A percentile compares a stretch with the other conserved stretches of the same genome.
These are phyloP conservation scores for Noctua pronuba DNA, from an alignment of 2,888 invertebrate species.

Conservation along the genomic window DNA sequence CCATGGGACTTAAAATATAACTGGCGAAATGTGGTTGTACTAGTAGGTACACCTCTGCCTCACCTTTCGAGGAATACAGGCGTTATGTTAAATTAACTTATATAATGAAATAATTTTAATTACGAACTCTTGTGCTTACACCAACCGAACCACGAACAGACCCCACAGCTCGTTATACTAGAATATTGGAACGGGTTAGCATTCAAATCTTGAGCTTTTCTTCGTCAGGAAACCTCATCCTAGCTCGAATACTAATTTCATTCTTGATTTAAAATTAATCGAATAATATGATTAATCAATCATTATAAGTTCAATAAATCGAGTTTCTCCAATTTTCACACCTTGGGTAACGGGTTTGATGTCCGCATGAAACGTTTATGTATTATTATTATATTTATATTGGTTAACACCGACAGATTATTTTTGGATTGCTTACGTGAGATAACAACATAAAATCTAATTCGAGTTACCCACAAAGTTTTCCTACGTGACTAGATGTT, in stretches of 20 bases:
- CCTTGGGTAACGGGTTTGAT: conserved; percentile 21
- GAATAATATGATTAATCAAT: no score
- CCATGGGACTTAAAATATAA: no score
- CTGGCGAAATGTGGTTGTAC: no score
- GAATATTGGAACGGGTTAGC: background rate
- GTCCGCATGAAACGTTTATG: conserved; percentile 15
- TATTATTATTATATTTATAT: no score
- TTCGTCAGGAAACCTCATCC: background rate
- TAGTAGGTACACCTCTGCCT: no score
- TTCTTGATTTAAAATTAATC: background rate
- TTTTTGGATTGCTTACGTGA: conserved; percentile 31
- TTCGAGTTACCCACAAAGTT: background rate
- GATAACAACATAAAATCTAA: conserved; percentile 3
- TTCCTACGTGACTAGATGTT: background rate
- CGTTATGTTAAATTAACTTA: no score
- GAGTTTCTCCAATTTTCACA: background rate
- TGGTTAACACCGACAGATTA: conserved; percentile 2
- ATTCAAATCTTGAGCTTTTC: conserved; percentile 2
- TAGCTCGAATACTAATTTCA: background rate
- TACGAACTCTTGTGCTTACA: background rate
- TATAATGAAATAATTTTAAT: no score
- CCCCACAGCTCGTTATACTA: background rate
- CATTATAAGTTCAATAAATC: background rate
- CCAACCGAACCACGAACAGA: background rate
- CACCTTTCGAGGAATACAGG: no score